Conservation (phyloP, 2,888 invertebrate genomes). For the Cloeon dipterum region DNA sequence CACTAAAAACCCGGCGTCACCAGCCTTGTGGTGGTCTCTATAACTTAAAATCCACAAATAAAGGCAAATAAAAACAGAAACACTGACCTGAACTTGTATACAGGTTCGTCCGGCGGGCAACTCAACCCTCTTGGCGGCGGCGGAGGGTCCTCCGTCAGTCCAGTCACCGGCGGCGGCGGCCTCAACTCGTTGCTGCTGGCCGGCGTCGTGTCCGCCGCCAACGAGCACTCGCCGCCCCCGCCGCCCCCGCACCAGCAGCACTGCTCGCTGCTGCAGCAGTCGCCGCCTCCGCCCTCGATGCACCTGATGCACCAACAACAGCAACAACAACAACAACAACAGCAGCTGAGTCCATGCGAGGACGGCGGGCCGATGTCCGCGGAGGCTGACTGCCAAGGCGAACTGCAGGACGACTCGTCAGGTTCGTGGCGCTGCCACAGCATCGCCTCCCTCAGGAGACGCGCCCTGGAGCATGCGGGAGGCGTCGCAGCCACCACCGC, state of each 20-base stretch:
- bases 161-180: no score
- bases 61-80: no score
- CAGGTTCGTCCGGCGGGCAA: no score
- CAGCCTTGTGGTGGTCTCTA: no score
- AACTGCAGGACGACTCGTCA: neutral
- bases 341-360: neutral
- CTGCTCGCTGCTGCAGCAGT: neutral
- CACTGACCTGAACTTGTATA: no score
- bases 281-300: neutral
- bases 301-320: neutral
- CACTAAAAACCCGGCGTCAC: no score
- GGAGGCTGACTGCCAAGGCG: neutral
- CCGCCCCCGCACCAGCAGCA: neutral
- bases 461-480: constrained; percentile 2
- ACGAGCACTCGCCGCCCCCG: neutral
- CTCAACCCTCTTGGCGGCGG: no score
- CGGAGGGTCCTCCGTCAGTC: no score
- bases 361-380: neutral
- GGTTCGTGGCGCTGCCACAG: constrained; percentile 4
- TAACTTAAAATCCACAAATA: no score
- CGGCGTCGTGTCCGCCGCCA: no score
- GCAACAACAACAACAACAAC: no score
- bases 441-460: constrained; percentile 4
- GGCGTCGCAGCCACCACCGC: constrained; percentile 1
- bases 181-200: no score